phyloP scores from a whole-genome alignment of 2,797 vertebrate genomes.

The Mus spretus region DNA sequence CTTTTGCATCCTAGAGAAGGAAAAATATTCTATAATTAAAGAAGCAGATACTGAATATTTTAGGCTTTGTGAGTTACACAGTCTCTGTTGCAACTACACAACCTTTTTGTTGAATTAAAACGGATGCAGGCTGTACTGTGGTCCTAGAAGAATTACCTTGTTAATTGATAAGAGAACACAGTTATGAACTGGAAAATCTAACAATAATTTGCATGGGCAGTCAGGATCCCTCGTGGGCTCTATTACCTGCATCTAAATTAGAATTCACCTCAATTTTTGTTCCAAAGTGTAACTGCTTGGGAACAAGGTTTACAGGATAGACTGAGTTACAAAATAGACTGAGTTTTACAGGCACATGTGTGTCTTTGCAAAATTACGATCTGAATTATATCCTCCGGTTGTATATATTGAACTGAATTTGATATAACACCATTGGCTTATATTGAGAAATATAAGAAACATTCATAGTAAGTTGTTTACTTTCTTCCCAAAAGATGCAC shows the following conservation, averaged over 20 bases:
- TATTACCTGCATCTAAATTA: slow-evolving; percentile 7
- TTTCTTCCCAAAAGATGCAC: not conserved
- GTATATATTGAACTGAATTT: not conserved
- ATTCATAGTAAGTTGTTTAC: not conserved
- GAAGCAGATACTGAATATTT: not conserved
- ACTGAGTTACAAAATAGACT: slow-evolving; percentile 14
- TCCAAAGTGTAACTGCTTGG: not conserved
- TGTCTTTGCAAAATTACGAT: not conserved
- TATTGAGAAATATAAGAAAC: slow-evolving; percentile 7
- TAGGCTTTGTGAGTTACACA: not conserved
- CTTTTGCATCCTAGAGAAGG: not conserved
- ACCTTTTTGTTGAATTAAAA: not conserved
- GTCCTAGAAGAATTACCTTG: not conserved
- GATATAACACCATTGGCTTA: not conserved
- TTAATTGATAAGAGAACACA: slow-evolving; percentile 16
- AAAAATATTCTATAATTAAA: not conserved
- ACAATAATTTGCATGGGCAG: not conserved
- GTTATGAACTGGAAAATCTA: not conserved
- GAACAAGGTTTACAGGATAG: not conserved
- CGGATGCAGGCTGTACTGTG: not conserved
- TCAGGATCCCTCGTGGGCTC: not conserved
- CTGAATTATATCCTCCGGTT: not conserved
- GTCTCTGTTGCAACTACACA: not conserved
- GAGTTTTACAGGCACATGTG: not conserved
- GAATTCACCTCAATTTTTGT: slow-evolving; percentile 54